A percentile compares a stretch with the other conserved stretches of the same genome.
Conservation (phyloP, 2,888 invertebrate species). For the Eupithecia vulgata region DNA sequence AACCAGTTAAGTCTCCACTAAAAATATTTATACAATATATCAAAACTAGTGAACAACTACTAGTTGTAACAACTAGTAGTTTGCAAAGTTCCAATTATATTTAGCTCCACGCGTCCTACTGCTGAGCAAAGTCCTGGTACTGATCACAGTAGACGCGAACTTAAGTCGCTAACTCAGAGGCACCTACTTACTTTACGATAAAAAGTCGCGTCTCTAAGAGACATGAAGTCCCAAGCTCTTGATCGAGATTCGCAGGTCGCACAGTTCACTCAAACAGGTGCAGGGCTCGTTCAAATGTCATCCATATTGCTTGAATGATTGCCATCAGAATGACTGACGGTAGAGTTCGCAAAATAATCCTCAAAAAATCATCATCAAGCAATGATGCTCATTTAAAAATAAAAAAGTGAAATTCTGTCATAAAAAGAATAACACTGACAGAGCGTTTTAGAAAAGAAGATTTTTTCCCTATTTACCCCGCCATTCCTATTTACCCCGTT, state of each 20-base stretch:
- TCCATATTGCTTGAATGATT: constrained; percentile 30
- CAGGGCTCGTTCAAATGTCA: constrained; percentile 26
- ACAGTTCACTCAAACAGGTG: constrained; percentile 32
- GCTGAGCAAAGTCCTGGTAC: not conserved
- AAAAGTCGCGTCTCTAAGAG: not conserved
- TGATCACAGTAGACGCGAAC: not conserved
- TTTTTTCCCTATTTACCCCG: too few relatives aligned
- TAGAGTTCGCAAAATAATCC: constrained; percentile 22
- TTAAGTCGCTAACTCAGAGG: not conserved
- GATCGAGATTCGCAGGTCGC: constrained; percentile 21
- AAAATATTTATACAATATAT: too few relatives aligned
- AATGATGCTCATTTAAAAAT: too few relatives aligned
- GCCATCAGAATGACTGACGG: constrained; percentile 21
- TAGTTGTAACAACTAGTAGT: too few relatives aligned
- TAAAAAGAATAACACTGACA: too few relatives aligned
- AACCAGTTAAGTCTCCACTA: too few relatives aligned
- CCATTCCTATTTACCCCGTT: too few relatives aligned
- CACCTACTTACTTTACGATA: not conserved
- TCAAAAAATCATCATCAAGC: not conserved
- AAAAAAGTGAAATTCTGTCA: too few relatives aligned
- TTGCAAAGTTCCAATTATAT: not conserved
- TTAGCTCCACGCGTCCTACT: not conserved
- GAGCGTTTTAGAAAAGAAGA: too few relatives aligned
- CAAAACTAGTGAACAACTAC: too few relatives aligned
- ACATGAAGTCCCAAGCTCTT: not conserved